A percentile compares a stretch with the other conserved stretches of the same genome.
Conservation (phyloP, 2,888 invertebrate genomes). For the Scaptomyza tumidula region DNA sequence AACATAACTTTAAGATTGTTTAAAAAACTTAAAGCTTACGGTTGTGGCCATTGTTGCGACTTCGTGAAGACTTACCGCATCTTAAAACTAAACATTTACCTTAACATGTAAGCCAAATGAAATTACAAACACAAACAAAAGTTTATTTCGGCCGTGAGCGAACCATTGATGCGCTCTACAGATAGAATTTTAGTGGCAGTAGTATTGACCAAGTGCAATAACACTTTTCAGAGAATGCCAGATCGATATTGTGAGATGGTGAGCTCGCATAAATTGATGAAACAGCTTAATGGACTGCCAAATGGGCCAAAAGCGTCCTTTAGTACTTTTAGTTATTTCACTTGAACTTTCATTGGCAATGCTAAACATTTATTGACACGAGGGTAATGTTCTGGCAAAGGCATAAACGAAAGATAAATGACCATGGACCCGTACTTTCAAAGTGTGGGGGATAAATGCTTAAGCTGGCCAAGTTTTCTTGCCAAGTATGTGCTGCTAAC, state of each 20-base stretch:
- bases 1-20: not conserved
- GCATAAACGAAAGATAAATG: conserved; percentile 48
- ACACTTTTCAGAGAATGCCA: conserved; percentile 29
- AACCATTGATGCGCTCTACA: conserved; percentile 29
- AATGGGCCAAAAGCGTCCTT: conserved; percentile 43
- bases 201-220: conserved; percentile 22
- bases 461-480: conserved; percentile 25
- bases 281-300: conserved; percentile 50
- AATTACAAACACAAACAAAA: conserved; percentile 3
- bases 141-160: conserved; percentile 20
- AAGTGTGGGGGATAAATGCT: conserved; percentile 16
- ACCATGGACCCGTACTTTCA: conserved; percentile 6
- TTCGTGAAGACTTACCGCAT: conserved; percentile 6
- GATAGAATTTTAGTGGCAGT: not conserved
- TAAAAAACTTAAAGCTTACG: not conserved
- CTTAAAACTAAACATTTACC: not conserved
- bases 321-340: conserved; percentile 8
- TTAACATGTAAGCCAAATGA: not conserved
- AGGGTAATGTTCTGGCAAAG: conserved; percentile 40
- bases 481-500: conserved; percentile 6
- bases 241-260: conserved; percentile 45
- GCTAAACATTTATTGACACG: conserved; percentile 35
- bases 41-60: not conserved
- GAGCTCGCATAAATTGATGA: conserved; percentile 54
- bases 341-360: conserved; percentile 19